phyloP scores from a whole-genome alignment of 2,113 vertebrate genomes.

The Coptodon bakossiorum region DNA sequence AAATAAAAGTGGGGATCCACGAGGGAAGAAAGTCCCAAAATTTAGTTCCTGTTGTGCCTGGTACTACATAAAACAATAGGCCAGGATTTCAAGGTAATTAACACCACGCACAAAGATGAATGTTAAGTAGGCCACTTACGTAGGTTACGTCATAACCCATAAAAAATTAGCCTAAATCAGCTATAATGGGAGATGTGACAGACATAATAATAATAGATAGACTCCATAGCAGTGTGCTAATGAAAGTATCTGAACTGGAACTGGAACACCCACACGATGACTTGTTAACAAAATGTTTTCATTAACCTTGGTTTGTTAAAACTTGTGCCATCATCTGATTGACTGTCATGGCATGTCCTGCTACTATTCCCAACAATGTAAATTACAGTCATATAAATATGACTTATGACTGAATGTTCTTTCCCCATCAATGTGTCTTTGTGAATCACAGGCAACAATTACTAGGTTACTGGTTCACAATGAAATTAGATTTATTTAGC shows the following conservation, averaged over 20 bases:
- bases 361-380: not conserved
- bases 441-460: constrained; percentile 27
- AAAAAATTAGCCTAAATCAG: not conserved
- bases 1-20: not conserved
- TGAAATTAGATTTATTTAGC: constrained; percentile 21
- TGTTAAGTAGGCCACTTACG: not conserved
- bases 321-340: not conserved
- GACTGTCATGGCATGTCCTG: not conserved
- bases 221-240: not conserved
- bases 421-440: constrained; percentile 11
- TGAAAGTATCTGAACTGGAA: not conserved
- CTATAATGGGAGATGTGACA: not conserved
- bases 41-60: not conserved
- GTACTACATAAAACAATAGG: not conserved
- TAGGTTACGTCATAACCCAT: not conserved
- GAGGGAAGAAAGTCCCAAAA: not conserved
- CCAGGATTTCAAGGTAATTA: not conserved
- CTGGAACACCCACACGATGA: not conserved
- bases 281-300: not conserved
- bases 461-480: constrained; percentile 26
- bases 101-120: not conserved
- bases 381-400: not conserved
- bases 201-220: not conserved
- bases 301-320: not conserved
- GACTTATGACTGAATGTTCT: not conserved